Evolutionary conservation across 2,113 vertebrate genomes (phyloP), one percentile per base, ranked within the genome.

Genomic region (Sinocyclocheilus rhinocerous): DNA sequence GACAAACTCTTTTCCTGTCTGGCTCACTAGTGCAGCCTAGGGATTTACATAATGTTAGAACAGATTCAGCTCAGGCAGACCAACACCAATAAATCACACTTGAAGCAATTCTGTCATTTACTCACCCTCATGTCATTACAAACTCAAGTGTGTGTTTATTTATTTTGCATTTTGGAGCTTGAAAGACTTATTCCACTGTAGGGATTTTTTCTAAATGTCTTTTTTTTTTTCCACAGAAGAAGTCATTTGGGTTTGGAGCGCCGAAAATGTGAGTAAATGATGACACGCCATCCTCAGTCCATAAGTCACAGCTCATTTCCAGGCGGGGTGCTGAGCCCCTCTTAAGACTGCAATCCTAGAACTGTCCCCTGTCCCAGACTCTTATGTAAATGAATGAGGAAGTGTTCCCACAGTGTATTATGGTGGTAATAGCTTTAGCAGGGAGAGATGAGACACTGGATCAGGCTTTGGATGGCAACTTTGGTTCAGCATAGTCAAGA

Each of bases 1-100:
- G 45, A 36, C 42, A 78, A 33, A 78, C 48, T 83, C 65, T 63
- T 29, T 79, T 67, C 85, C 83, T 73, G 89, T 85, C 89, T 88
- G 86, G 85, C 91, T 89, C 84, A 87, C 87, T 86, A 83, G 86
- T 75, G 84, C 88, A 89, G 89, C 89, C 76, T 65, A 84, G 10
- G 57, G 70, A 91, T 93, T 92, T 92, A 90, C 91, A 91, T 91
- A 91, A 91, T 91, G 89, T 78, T 86, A 84, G 79, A 67, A 84
- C 67, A 82, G 79, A 91, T 91, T 89, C 89, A 89, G 61, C 89
- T 89, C 86, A 91, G 87, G 88, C 86, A 90, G 90, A 87, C 70
- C 88, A 90, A 45, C 84, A 86, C 87, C 88, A 91, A 91, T 92
- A 91, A 92, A 93, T 92, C 89, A 91, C 88, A 79, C 80, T 76